These are phyloP conservation scores for Anthonomus grandis DNA, from an alignment of 1,140 invertebrate genomes.

Conservation along the genomic window DNA sequence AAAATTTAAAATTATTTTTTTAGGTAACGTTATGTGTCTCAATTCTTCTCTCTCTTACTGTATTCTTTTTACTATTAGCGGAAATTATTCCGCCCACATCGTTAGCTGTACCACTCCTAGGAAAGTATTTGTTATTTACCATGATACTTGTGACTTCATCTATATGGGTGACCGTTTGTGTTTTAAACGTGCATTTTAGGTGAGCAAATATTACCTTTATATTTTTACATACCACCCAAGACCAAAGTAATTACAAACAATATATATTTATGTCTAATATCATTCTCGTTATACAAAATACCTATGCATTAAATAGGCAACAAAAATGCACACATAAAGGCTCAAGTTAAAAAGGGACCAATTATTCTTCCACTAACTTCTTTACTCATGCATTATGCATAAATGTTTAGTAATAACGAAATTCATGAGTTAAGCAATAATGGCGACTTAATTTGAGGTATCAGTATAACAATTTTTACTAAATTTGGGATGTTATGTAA, in stretches of 20 bases:
- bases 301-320: neutral
- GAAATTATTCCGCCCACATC: slow-evolving; percentile 98
- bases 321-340: no score
- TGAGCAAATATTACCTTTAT: slow-evolving; percentile 57
- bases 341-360: no score
- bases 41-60: slow-evolving; percentile 95
- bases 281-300: neutral
- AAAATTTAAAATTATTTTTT: slow-evolving; percentile 6
- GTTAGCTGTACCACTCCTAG: slow-evolving; percentile 92
- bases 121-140: slow-evolving; percentile 94
- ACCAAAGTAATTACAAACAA: neutral
- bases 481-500: no score
- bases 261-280: no score
- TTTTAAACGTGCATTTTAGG: slow-evolving; percentile 97
- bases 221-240: neutral
- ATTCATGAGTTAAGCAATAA: no score
- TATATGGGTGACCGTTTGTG: slow-evolving; percentile 94
- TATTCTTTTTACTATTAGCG: slow-evolving; percentile 95
- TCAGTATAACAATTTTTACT: no score
- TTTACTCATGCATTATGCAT: no score
- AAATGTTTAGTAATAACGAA: no score
- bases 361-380: no score
- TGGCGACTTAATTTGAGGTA: no score
- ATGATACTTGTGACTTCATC: slow-evolving; percentile 97
- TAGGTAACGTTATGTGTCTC: slow-evolving; percentile 87